Evolutionary conservation across 2,888 invertebrate species (phyloP).

Genomic region (Uropetala carovei): DNA sequence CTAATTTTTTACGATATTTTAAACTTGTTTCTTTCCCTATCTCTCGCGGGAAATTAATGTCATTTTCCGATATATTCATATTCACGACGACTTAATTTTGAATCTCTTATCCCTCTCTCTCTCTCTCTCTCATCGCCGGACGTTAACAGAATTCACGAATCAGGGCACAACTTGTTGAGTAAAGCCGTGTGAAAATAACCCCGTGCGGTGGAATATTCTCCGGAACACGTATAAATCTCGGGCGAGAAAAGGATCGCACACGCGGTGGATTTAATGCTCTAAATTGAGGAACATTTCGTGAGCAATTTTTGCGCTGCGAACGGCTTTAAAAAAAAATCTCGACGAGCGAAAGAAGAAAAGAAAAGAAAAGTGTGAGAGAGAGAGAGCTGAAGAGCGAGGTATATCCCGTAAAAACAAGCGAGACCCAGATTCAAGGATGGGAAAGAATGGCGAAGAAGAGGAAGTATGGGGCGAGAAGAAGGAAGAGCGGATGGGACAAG

Average conservation of each 20-base stretch:
- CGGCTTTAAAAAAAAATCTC: constrained; percentile 3
- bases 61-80: too few species aligned
- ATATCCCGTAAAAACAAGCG: too few species aligned
- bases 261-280: constrained; percentile 38
- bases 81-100: not conserved
- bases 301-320: not conserved
- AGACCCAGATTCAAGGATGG: constrained; percentile 56
- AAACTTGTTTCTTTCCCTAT: too few species aligned
- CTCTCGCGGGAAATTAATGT: too few species aligned
- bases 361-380: not conserved
- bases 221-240: constrained; percentile 4
- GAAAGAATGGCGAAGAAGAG: constrained; percentile 69
- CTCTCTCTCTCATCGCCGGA: not conserved
- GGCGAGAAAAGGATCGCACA: not conserved
- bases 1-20: too few species aligned
- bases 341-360: constrained; percentile 65
- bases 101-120: not conserved
- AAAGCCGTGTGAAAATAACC: constrained; percentile 23
- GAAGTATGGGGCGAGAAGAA: constrained; percentile 65
- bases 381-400: constrained; percentile 48
- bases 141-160: not conserved
- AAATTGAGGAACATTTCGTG: constrained; percentile 2
- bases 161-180: constrained; percentile 50
- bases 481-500: not conserved
- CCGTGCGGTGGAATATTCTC: constrained; percentile 20